Evolutionary conservation across 2,113 vertebrate species (phyloP), one percentile per base, ranked within the genome.

Genomic region (Ranitomeya imitator): DNA sequence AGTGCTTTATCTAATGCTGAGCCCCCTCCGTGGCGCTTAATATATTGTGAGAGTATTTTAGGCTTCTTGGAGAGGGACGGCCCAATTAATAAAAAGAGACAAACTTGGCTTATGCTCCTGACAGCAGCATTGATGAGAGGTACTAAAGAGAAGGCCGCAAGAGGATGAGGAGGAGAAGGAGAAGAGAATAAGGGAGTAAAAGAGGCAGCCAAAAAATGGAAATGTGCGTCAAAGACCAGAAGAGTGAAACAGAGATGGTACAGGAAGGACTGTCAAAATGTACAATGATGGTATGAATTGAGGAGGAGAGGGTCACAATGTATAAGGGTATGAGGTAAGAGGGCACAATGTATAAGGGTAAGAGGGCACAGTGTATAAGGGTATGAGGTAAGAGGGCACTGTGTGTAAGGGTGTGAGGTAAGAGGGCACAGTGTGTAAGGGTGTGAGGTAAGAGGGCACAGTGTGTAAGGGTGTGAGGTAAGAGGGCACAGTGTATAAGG

Each of bases 51-150:
- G 15, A 8, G 74, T 18, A 74, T 45, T 31, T 73, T 26, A 73
- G 37, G 37, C 54, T 14, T 57, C 21, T 57, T 4, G 7, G 15
- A 19, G 79, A 81, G 76, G 76, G 23, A 81, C 79, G 26, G 79
- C 57, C 79, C 15, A 23, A 81, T n/a, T 81, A 60, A 81, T 81
- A 59, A 54, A n/a, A 54, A 81, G 79, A 61, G 79, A 81, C 57
- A 37, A 59, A 37, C 57, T 31, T 57, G 76, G 79, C 59, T 45
- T 10, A 37, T 81, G 55, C 63, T 61, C 79, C 57, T 63, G 79
- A 61, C 57, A 78, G 1, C 15, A 10, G 52, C 76, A 19, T 1
- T 54, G 19, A 78, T 52, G 80, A n/a, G 51, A 78, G 76, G 76
- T 78, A 78, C 51, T 78, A 78, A 78, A 55, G 76, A 78, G 76